These are phyloP conservation scores for Agonopterix heracliana DNA, from an alignment of 2,888 invertebrate genomes.

Conservation along the genomic window DNA sequence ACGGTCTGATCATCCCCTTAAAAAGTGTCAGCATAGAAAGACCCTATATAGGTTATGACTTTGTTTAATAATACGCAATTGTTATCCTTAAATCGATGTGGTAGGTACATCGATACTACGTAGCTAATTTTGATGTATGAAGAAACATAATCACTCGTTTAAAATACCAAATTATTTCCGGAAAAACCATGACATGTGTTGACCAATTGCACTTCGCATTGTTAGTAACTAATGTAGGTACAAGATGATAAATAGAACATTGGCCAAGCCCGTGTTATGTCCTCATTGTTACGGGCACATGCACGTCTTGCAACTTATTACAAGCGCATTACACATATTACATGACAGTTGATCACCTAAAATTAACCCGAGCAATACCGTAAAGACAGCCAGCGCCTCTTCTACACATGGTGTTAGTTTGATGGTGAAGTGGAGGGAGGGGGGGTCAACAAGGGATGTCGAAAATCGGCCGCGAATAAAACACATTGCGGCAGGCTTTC, in stretches of 20 bases:
- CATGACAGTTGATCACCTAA: conserved; percentile 21
- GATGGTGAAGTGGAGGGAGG: conserved; percentile 43
- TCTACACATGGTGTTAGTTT: background rate
- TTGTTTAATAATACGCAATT: too few relatives aligned
- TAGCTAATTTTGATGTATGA: too few relatives aligned
- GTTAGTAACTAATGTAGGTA: too few relatives aligned
- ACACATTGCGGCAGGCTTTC: conserved; percentile 67
- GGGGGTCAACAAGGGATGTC: conserved; percentile 58
- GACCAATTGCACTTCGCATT: too few relatives aligned
- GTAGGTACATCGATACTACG: too few relatives aligned
- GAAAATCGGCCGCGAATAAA: conserved; percentile 67
- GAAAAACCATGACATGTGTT: too few relatives aligned
- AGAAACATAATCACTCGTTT: too few relatives aligned
- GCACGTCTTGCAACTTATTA: conserved; percentile 5
- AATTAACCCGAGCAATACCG: conserved; percentile 17
- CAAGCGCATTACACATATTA: conserved; percentile 16
- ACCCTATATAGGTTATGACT: too few relatives aligned
- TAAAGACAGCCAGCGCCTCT: background rate
- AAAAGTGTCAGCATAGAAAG: too few relatives aligned
- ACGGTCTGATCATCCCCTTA: too few relatives aligned
- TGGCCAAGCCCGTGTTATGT: conserved; percentile 17
- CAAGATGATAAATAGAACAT: conserved; percentile 1
- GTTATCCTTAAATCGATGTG: too few relatives aligned
- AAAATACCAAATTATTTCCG: too few relatives aligned
- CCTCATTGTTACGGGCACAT: conserved; percentile 19